Percentiles rank a stretch among this genome's conserved stretches.
These are phyloP conservation scores for Torymus aiolomorphi DNA, from an alignment of 2,888 invertebrate species.

Conservation along the genomic window DNA sequence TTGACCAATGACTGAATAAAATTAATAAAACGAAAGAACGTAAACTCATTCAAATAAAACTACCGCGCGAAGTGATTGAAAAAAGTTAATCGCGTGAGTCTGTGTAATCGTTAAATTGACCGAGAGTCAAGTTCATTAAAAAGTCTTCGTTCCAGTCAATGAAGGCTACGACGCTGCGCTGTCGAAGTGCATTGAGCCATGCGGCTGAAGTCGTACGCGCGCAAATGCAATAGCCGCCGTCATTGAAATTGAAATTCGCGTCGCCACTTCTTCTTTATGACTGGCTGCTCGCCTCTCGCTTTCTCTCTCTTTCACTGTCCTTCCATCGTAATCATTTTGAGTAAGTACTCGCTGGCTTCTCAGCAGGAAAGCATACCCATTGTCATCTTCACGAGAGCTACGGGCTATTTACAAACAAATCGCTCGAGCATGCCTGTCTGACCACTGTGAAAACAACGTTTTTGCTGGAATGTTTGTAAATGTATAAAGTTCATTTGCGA, in stretches of 20 bases:
- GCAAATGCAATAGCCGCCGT: slow-evolving; percentile 1
- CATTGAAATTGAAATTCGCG: slow-evolving; percentile 38
- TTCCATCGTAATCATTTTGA: not conserved
- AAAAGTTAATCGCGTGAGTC: not conserved
- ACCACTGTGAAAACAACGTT: not conserved
- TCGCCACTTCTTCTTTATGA: slow-evolving; percentile 5
- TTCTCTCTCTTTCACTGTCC: too few relatives aligned
- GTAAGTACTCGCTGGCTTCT: not conserved
- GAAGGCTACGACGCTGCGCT: too few relatives aligned
- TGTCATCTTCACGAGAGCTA: not conserved
- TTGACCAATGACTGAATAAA: too few relatives aligned
- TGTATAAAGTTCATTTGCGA: too few relatives aligned
- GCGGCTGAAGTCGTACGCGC: not conserved
- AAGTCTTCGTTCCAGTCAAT: slow-evolving; percentile 7
- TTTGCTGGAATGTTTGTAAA: too few relatives aligned
- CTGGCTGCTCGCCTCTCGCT: too few relatives aligned
- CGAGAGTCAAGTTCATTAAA: slow-evolving; percentile 8
- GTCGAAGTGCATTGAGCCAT: too few relatives aligned
- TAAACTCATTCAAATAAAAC: not conserved
- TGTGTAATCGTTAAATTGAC: slow-evolving; percentile 8
- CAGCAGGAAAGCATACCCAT: not conserved
- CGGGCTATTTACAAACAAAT: slow-evolving; percentile 30
- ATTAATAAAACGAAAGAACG: too few relatives aligned
- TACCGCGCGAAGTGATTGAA: not conserved
- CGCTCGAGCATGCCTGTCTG: not conserved